phyloP scores from a whole-genome alignment of 2,113 vertebrate genomes.

The Pelmatolapia mariae region DNA sequence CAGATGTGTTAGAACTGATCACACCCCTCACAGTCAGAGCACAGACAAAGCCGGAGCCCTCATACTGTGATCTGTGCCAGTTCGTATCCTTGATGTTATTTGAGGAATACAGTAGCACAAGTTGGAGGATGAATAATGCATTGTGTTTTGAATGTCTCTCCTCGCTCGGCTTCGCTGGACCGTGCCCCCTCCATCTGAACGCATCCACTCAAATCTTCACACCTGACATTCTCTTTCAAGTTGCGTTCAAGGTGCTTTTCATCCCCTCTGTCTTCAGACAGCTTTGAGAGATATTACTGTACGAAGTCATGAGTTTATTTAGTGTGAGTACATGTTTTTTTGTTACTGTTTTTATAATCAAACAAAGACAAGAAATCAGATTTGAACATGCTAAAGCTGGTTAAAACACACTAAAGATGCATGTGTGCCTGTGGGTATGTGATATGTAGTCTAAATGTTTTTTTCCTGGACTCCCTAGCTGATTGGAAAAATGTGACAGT shows the following conservation, averaged over 20 bases:
- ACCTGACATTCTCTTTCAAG: slow-evolving; percentile 4
- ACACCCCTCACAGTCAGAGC: not conserved
- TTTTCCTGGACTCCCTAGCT: not conserved
- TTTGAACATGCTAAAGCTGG: not conserved
- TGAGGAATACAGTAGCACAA: slow-evolving; percentile 37
- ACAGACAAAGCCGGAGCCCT: not conserved
- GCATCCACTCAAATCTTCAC: not conserved
- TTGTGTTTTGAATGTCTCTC: slow-evolving; percentile 4
- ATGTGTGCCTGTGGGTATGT: not conserved
- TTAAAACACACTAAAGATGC: not conserved
- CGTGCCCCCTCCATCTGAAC: not conserved
- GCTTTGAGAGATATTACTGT: not conserved
- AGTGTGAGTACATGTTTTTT: not conserved
- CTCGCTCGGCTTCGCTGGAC: not conserved
- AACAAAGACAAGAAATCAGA: not conserved
- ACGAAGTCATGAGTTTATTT: not conserved
- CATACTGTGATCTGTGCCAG: slow-evolving; percentile 62
- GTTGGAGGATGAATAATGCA: slow-evolving; percentile 40
- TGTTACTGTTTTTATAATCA: not conserved
- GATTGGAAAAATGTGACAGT: not conserved
- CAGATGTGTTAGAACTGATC: slow-evolving; percentile 2
- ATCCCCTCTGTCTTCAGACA: not conserved
- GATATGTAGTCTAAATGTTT: not conserved
- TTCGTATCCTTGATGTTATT: slow-evolving; percentile 44
- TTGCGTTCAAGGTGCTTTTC: not conserved